Conservation (phyloP, 2,113 vertebrate genomes). For the Spea bombifrons region DNA sequence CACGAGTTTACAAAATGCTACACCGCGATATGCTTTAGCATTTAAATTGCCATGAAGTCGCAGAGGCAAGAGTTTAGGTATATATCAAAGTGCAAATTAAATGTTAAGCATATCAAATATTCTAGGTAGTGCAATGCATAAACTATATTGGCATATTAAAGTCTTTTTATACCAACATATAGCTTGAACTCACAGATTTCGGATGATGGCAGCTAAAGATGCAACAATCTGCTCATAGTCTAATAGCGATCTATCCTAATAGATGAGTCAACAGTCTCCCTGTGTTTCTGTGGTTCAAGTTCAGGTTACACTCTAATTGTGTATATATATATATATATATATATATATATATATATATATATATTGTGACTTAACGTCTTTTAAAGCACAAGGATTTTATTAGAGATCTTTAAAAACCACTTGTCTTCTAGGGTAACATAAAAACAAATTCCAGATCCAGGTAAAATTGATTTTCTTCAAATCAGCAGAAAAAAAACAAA, state of each 20-base stretch:
- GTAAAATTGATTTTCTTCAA: too few species aligned
- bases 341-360: too few species aligned
- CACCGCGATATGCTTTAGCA: conserved; percentile 23
- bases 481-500: too few species aligned
- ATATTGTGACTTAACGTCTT: too few species aligned
- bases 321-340: too few species aligned
- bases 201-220: not conserved
- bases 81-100: conserved; percentile 14
- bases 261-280: not conserved
- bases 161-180: not conserved
- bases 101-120: conserved; percentile 1
- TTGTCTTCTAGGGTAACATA: too few species aligned
- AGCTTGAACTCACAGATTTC: not conserved
- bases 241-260: not conserved
- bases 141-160: not conserved
- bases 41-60: conserved; percentile 22
- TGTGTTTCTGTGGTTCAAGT: too few species aligned
- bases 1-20: not conserved
- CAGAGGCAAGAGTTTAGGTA: not conserved
- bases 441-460: too few species aligned
- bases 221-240: not conserved
- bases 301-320: too few species aligned
- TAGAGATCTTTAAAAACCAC: too few species aligned
- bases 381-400: too few species aligned
- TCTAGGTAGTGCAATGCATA: not conserved